Evolutionary conservation across 2,113 vertebrate genomes (phyloP).

Genomic region (Thomomys bottae): DNA sequence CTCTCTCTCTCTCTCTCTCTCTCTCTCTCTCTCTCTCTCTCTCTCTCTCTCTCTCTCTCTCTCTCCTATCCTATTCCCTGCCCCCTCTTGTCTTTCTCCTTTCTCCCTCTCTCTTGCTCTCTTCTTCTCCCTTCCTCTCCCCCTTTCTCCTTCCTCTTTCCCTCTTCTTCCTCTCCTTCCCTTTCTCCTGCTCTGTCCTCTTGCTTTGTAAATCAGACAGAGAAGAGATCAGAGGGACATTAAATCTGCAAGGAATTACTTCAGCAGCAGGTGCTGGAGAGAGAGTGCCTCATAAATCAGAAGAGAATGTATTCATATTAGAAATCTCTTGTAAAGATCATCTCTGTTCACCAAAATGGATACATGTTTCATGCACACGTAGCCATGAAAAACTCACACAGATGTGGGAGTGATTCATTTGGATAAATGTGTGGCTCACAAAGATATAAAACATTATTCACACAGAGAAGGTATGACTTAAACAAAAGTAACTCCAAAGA

Average conservation of each 20-base stretch:
- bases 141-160: neutral
- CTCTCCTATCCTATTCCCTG: no score
- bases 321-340: neutral
- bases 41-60: no score
- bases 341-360: neutral
- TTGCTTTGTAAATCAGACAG: neutral
- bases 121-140: no score
- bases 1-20: neutral
- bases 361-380: neutral
- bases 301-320: neutral
- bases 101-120: neutral
- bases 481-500: slow-evolving; percentile 22
- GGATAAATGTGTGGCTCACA: slow-evolving; percentile 5
- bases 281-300: neutral
- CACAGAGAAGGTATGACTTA: neutral
- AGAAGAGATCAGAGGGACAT: neutral
- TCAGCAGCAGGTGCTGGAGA: neutral
- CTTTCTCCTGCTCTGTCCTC: neutral
- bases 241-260: neutral
- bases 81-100: neutral
- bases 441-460: slow-evolving; percentile 9
- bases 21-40: no score
- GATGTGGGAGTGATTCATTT: neutral
- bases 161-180: no score
- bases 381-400: neutral